phyloP scores from a whole-genome alignment of 1,140 invertebrate genomes.

The Philopotamus ludificatus region DNA sequence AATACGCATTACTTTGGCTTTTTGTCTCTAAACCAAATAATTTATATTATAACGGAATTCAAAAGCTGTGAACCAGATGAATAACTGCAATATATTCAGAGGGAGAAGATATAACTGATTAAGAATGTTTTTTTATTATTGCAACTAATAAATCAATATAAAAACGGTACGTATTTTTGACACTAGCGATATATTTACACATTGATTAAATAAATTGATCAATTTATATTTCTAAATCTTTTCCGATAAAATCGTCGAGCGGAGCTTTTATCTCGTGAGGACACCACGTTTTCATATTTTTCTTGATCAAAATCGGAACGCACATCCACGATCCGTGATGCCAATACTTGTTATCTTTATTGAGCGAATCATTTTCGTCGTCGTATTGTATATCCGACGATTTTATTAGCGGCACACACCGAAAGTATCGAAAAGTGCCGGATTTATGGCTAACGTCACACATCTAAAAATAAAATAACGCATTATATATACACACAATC shows the following conservation, averaged over 20 bases:
- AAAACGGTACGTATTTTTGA: too few relatives aligned
- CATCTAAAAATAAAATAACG: slow-evolving; percentile 12
- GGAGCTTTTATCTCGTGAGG: neutral
- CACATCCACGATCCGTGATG: slow-evolving; percentile 5
- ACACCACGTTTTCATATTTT: slow-evolving; percentile 8
- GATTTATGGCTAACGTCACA: slow-evolving; percentile 1
- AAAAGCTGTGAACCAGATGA: too few relatives aligned
- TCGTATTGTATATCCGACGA: neutral
- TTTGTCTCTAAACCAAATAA: too few relatives aligned
- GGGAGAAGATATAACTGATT: too few relatives aligned
- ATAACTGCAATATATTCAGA: too few relatives aligned
- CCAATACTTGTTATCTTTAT: neutral
- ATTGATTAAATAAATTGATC: neutral
- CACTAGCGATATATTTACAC: neutral
- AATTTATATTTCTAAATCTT: slow-evolving; percentile 14
- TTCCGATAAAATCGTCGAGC: neutral
- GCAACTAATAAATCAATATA: too few relatives aligned
- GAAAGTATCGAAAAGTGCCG: slow-evolving; percentile 3
- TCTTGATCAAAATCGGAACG: neutral
- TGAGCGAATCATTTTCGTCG: neutral
- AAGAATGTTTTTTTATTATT: too few relatives aligned
- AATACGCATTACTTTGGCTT: too few relatives aligned
- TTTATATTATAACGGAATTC: too few relatives aligned
- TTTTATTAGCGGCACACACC: slow-evolving; percentile 10
- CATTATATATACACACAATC: slow-evolving; percentile 22